phyloP scores from a whole-genome alignment of 1,140 invertebrate species.

The Paraescarpia echinospica region DNA sequence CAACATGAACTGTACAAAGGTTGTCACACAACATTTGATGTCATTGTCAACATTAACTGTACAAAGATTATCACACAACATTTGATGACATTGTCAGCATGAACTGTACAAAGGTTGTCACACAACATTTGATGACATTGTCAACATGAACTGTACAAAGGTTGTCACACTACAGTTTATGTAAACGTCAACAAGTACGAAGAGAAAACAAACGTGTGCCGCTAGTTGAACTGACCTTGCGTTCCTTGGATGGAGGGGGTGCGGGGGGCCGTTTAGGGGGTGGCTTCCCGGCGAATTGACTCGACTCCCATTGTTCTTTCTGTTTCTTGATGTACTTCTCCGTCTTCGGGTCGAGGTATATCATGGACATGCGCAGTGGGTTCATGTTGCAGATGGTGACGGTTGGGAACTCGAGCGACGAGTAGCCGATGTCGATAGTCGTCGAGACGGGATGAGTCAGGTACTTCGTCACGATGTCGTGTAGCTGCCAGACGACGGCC shows the following conservation, averaged over 20 bases:
- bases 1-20: no score
- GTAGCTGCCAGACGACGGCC: neutral
- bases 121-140: no score
- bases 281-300: neutral
- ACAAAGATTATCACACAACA: no score
- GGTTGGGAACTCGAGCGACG: neutral
- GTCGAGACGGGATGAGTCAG: neutral
- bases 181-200: no score
- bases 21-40: no score
- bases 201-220: no score
- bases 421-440: neutral
- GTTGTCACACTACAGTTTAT: no score
- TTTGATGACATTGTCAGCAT: no score
- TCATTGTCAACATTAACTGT: no score
- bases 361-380: neutral
- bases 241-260: neutral
- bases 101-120: no score
- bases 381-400: neutral
- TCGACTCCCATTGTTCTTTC: neutral
- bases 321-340: neutral
- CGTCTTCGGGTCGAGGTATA: neutral
- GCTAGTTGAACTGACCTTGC: neutral
- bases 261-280: no score
- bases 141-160: no score
- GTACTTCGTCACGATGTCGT: neutral